These are phyloP conservation scores for Eclectus roratus DNA, from an alignment of 2,113 vertebrate genomes.

Conservation along the genomic window DNA sequence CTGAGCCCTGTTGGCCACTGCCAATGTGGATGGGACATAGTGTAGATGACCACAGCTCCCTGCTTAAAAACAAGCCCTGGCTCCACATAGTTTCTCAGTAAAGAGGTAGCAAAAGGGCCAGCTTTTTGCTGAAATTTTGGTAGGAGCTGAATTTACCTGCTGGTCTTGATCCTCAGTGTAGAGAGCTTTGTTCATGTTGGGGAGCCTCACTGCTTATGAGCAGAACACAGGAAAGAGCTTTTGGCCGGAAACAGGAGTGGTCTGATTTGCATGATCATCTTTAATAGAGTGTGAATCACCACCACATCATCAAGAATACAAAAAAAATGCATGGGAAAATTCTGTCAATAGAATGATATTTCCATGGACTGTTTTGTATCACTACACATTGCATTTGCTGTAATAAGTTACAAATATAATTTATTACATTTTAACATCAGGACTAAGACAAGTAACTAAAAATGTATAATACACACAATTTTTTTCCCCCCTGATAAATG, in stretches of 20 bases:
- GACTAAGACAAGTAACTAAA: slow-evolving; percentile 33
- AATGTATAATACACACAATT: slow-evolving; percentile 24
- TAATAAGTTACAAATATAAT: slow-evolving; percentile 38
- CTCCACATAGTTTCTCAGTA: not conserved
- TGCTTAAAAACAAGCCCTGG: not conserved
- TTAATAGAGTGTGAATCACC: slow-evolving; percentile 24
- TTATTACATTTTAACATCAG: slow-evolving; percentile 33
- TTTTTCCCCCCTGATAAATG: slow-evolving; percentile 20
- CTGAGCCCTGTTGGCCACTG: not conserved
- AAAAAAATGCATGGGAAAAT: not conserved
- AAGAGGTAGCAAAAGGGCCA: not conserved
- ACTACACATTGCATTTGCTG: slow-evolving; percentile 2
- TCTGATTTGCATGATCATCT: slow-evolving; percentile 4
- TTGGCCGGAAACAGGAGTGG: not conserved
- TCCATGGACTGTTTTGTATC: slow-evolving; percentile 13
- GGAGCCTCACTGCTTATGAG: not conserved
- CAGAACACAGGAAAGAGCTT: not conserved
- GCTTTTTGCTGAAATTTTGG: not conserved
- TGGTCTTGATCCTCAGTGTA: not conserved
- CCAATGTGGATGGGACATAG: not conserved
- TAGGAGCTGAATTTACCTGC: not conserved
- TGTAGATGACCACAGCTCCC: not conserved
- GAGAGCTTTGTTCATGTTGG: not conserved
- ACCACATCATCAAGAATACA: not conserved
- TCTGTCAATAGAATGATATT: slow-evolving; percentile 28